Evolutionary conservation across 1,140 invertebrate genomes (phyloP).

Genomic region (Euschistus heros): DNA sequence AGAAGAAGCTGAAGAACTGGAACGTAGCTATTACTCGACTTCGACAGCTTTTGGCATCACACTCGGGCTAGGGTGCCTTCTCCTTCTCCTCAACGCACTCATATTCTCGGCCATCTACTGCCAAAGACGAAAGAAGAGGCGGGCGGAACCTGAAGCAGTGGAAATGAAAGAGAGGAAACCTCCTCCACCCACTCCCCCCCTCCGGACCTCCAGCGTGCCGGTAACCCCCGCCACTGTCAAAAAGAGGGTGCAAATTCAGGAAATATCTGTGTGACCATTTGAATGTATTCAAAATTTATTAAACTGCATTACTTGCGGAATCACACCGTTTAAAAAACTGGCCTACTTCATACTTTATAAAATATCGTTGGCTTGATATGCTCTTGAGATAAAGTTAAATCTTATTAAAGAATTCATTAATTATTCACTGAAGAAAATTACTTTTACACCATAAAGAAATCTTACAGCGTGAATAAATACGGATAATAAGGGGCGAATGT

Average conservation of each 20-base stretch:
- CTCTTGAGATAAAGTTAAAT: too few species aligned
- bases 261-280: slow-evolving; percentile 47
- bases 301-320: too few species aligned
- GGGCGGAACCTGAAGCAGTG: slow-evolving; percentile 30
- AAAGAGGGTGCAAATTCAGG: slow-evolving; percentile 54
- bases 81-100: slow-evolving; percentile 74
- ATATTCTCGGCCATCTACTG: slow-evolving; percentile 83
- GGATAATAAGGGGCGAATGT: too few species aligned
- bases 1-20: slow-evolving; percentile 41
- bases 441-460: too few species aligned
- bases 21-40: slow-evolving; percentile 52
- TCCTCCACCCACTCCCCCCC: slow-evolving; percentile 34
- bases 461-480: too few species aligned
- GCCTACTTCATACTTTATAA: too few species aligned
- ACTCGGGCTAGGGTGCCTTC: slow-evolving; percentile 74
- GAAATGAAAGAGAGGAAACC: slow-evolving; percentile 32
- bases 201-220: slow-evolving; percentile 35
- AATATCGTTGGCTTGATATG: too few species aligned
- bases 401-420: too few species aligned
- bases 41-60: slow-evolving; percentile 79
- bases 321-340: too few species aligned
- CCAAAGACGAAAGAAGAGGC: slow-evolving; percentile 41
- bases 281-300: too few species aligned
- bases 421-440: too few species aligned
- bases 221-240: slow-evolving; percentile 41